Percentiles rank a stretch among this genome's conserved stretches.
Evolutionary conservation across 2,888 invertebrate species (phyloP).

Genomic region (Melipona beecheii): DNA sequence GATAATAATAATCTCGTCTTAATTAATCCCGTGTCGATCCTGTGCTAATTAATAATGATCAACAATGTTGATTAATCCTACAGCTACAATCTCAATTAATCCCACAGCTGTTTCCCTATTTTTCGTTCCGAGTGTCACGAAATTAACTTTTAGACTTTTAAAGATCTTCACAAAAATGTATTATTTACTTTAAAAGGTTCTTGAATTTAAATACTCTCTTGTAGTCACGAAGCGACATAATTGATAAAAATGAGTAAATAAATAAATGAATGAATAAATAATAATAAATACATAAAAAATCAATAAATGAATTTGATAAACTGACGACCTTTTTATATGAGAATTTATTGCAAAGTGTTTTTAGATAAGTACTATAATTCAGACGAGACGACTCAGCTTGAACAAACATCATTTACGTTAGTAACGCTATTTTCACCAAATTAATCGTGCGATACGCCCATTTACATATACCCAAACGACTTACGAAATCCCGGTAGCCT

Average conservation of each 20-base stretch:
- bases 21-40: neutral
- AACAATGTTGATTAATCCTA: neutral
- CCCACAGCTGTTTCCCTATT: neutral
- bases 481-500: neutral
- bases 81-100: neutral
- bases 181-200: neutral
- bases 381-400: neutral
- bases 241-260: neutral
- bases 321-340: neutral
- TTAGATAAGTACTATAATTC: neutral
- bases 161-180: neutral
- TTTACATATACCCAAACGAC: neutral
- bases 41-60: neutral
- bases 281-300: too few species aligned
- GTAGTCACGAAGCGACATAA: neutral
- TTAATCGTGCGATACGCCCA: neutral
- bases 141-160: neutral
- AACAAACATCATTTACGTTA: neutral
- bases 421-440: neutral
- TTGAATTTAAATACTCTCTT: neutral
- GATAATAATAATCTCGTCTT: neutral
- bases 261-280: too few species aligned
- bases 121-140: neutral
- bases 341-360: neutral
- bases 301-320: too few species aligned